Evolutionary conservation across 1,140 invertebrate genomes (phyloP), one percentile per base, ranked within the genome.

Genomic region (Drosophila yakuba): DNA sequence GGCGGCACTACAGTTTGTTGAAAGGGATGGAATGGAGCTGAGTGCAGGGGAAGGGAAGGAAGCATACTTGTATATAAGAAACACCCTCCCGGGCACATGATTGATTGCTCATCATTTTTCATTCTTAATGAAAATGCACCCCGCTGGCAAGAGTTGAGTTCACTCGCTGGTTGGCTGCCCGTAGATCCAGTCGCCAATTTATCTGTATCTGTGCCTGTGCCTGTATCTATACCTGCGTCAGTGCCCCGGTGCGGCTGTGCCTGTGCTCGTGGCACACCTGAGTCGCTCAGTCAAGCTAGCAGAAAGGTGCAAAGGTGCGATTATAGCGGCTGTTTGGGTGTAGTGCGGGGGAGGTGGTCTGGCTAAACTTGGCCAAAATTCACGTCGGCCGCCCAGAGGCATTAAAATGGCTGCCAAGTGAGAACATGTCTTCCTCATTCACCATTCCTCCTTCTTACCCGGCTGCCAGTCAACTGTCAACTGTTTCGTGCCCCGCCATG

Each of bases 121-220:
- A 92, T 91, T 91, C 91, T 92, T 92, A 91, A 92, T 92, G 91
- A 92, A 92, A 92, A 92, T 92, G 91, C 91, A 92, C 91, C 91
- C 91, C 84, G 91, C 91, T 92, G 91, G 88, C 88, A 80, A 80
- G 80, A 84, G 84, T 79, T 84, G 81, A 66, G 62, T 81, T 83
- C 62, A 51, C 52, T 48, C 76, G 69, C 66, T 83, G 73, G 62
- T 60, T 81, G 62, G 39, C 61, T 78, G 81, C 39, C 62, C 47
- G 44, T 44, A 61, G 61, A 55, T 56, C 50, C 35, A 58, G 57
- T 76, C 64, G 58, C 38, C 60, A 56, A 32, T 61, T 50, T 72
- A 60, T 12, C 36, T 63, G 51, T 44, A 50, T 55, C 36, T 48
- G 54, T 36, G 39, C 5, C 39, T 57, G 51, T 59, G 28, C n/a